Percentiles rank a stretch among this genome's conserved stretches.
These are phyloP conservation scores for Centroberyx gerrardi DNA, from an alignment of 2,797 vertebrate genomes.

Conservation along the genomic window DNA sequence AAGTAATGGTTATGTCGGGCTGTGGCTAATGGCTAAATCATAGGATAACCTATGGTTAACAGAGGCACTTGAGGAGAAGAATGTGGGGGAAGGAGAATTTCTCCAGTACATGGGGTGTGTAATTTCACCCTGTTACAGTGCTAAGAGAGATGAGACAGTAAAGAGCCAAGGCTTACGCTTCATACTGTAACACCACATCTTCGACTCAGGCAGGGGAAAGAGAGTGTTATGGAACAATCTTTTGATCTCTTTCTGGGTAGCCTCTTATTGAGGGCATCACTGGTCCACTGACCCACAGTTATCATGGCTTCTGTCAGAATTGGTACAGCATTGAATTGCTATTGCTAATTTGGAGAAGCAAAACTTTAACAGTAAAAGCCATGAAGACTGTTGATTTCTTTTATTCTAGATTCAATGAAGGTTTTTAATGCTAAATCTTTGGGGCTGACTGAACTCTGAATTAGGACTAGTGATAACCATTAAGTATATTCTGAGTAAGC, in stretches of 20 bases:
- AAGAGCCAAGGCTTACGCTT: slow-evolving; percentile 30
- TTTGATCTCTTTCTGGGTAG: slow-evolving; percentile 32
- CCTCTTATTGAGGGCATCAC: slow-evolving; percentile 33
- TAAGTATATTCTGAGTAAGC: slow-evolving; percentile 3
- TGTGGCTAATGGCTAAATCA: slow-evolving; percentile 71
- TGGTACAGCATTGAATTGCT: slow-evolving; percentile 3
- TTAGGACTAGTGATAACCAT: not conserved
- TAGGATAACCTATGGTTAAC: slow-evolving; percentile 69
- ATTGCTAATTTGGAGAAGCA: not conserved
- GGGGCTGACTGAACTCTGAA: not conserved
- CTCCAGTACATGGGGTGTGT: slow-evolving; percentile 48
- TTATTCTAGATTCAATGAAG: not conserved
- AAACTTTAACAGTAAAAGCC: not conserved
- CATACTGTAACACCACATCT: slow-evolving; percentile 40
- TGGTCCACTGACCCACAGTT: slow-evolving; percentile 43
- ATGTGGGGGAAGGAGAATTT: slow-evolving; percentile 65
- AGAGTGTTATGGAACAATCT: not conserved
- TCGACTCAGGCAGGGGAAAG: slow-evolving; percentile 35
- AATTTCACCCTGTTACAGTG: slow-evolving; percentile 52
- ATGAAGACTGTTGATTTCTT: not conserved
- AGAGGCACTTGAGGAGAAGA: slow-evolving; percentile 55
- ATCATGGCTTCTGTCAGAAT: slow-evolving; percentile 42
- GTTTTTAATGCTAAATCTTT: slow-evolving; percentile 17
- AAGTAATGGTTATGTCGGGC: slow-evolving; percentile 67
- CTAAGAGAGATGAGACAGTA: slow-evolving; percentile 44